phyloP scores from a whole-genome alignment of 2,888 invertebrate genomes.

The Clitarchus hookeri region DNA sequence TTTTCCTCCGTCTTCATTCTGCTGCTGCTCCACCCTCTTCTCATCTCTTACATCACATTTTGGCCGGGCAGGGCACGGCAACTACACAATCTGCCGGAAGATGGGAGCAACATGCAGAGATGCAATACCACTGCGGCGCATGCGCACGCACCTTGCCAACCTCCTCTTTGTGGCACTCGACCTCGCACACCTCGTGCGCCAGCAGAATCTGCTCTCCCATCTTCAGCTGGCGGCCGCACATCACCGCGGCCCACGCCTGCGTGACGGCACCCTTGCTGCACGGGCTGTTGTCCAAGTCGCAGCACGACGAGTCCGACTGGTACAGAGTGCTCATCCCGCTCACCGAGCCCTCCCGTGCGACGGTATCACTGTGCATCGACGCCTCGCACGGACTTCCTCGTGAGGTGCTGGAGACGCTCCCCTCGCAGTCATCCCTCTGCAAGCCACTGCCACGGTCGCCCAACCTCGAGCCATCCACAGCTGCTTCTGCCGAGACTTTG shows the following conservation, averaged over 20 bases:
- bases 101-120: no score
- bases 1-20: no score
- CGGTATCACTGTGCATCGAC: neutral
- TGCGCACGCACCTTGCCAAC: neutral
- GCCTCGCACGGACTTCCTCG: no score
- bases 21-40: no score
- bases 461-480: neutral
- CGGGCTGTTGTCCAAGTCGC: no score
- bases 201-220: neutral
- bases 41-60: no score
- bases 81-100: no score
- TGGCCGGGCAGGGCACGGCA: no score
- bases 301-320: neutral
- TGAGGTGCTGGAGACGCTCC: no score
- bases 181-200: constrained; percentile 3
- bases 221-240: neutral
- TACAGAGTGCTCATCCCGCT: neutral
- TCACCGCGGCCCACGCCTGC: neutral
- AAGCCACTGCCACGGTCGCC: neutral
- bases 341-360: neutral
- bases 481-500: no score
- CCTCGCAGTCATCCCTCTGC: neutral
- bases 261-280: neutral
- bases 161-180: neutral
- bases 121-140: no score